These are phyloP conservation scores for Bombus picipes DNA, from an alignment of 1,140 invertebrate species.

Conservation along the genomic window DNA sequence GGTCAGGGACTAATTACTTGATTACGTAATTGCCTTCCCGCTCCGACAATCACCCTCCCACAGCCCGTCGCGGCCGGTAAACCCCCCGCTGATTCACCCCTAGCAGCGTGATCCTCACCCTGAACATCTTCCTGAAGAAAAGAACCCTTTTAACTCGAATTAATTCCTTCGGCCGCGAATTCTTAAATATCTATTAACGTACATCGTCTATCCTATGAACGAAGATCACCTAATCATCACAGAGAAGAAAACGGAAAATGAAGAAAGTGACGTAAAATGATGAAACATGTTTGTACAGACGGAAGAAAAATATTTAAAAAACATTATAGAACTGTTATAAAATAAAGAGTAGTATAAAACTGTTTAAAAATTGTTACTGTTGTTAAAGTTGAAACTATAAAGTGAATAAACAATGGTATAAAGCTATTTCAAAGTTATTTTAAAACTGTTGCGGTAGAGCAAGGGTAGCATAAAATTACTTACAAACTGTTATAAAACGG, in stretches of 20 bases:
- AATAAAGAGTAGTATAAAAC: no score
- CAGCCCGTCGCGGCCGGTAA: conserved; percentile 65
- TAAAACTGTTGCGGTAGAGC: no score
- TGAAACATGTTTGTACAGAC: no score
- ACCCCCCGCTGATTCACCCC: conserved; percentile 74
- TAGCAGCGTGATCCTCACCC: conserved; percentile 52
- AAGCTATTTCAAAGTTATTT: no score
- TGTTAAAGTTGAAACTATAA: no score
- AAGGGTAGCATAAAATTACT: no score
- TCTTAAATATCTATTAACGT: not conserved
- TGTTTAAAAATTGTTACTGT: no score
- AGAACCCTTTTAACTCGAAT: conserved; percentile 59
- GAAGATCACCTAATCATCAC: not conserved
- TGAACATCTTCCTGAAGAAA: conserved; percentile 61
- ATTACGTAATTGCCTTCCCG: conserved; percentile 80
- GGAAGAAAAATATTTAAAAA: no score
- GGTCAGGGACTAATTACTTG: conserved; percentile 81
- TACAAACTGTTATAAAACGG: no score
- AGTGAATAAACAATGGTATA: no score
- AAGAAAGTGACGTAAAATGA: no score
- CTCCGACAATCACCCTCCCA: conserved; percentile 68
- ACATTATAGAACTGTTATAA: no score
- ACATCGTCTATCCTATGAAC: not conserved
- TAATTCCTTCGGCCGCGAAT: conserved; percentile 44
- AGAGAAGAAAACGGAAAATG: not conserved